Evolutionary conservation across 1,140 invertebrate genomes (phyloP).

Genomic region (Caenorhabditis latens): DNA sequence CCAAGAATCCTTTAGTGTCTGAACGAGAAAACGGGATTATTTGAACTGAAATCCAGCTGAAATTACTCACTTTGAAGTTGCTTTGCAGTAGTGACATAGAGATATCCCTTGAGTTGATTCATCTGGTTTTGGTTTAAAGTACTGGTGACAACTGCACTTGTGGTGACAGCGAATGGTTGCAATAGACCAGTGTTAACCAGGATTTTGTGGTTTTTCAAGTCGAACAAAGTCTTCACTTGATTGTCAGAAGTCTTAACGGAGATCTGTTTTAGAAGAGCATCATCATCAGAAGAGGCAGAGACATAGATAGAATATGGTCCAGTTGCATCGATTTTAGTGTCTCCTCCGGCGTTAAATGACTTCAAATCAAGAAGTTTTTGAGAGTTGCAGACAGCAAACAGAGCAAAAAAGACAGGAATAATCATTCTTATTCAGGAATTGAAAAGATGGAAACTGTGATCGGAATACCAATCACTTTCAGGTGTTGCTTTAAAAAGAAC

Average conservation of each 20-base stretch:
- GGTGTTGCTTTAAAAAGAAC: constrained; percentile 7
- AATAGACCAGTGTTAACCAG: not conserved
- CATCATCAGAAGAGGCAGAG: constrained; percentile 16
- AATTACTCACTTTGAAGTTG: constrained; percentile 5
- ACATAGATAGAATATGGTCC: constrained; percentile 25
- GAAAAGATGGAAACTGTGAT: not conserved
- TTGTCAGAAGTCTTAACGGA: not conserved
- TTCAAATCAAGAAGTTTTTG: constrained; percentile 15
- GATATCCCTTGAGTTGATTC: not conserved
- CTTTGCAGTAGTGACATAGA: constrained; percentile 21
- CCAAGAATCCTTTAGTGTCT: constrained; percentile 37
- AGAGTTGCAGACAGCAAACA: constrained; percentile 33
- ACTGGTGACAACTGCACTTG: not conserved
- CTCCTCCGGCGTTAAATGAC: not conserved
- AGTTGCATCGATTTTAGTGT: not conserved
- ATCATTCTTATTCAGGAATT: not conserved
- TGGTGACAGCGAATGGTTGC: constrained; percentile 25
- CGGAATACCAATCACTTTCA: not conserved
- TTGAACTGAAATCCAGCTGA: not conserved
- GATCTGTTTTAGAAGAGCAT: constrained; percentile 20
- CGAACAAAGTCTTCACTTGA: not conserved
- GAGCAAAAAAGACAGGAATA: not conserved
- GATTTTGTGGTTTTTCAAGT: not conserved
- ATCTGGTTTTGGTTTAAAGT: not conserved
- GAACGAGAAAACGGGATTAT: not conserved